A percentile compares a stretch with the other conserved stretches of the same genome.
phyloP scores from a whole-genome alignment of 2,888 invertebrate genomes.

The Ephialtes manifestator region DNA sequence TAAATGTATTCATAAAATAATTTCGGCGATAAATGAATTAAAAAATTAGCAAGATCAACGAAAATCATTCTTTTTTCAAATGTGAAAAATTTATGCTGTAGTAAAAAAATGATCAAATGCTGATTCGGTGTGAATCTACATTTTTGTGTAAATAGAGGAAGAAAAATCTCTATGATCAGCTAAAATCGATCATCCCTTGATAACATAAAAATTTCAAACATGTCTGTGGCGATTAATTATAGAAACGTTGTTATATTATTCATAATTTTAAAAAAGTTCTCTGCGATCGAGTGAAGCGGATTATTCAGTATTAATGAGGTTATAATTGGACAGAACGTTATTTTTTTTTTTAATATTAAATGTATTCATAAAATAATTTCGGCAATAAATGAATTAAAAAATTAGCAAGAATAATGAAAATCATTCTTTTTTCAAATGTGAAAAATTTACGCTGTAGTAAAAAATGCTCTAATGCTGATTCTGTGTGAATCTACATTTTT shows the following conservation, averaged over 20 bases:
- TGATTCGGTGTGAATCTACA: neutral
- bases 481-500: neutral
- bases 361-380: no score
- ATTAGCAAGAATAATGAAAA: no score
- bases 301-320: constrained; percentile 9
- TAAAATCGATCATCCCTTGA: neutral
- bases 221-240: neutral
- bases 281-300: neutral
- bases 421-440: no score
- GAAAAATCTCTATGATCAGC: neutral
- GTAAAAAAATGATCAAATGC: no score
- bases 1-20: no score
- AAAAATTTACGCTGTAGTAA: no score
- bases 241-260: neutral
- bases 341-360: no score
- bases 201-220: neutral
- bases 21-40: no score
- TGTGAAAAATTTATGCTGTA: no score
- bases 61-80: no score
- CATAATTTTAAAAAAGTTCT: neutral
- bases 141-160: neutral
- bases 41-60: no score
- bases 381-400: no score
- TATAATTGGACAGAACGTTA: neutral
- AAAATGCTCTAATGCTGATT: neutral